A percentile compares a stretch with the other conserved stretches of the same genome.
phyloP scores from a whole-genome alignment of 2,797 vertebrate genomes.

The Phalanger gymnotis region DNA sequence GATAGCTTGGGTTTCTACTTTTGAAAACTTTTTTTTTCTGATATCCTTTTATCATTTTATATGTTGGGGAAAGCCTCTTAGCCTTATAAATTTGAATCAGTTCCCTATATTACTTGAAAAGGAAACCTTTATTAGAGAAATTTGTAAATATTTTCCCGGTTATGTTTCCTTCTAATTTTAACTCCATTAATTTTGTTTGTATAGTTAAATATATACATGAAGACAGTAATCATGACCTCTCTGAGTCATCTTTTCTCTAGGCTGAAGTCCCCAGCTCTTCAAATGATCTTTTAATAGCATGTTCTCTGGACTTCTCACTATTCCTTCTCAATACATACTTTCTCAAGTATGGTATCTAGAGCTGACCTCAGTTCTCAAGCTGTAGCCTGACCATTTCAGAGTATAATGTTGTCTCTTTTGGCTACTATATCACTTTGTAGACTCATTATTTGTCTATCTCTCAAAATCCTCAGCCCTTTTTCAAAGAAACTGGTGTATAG shows the following conservation, averaged over 20 bases:
- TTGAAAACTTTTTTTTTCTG: neutral
- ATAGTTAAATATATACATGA: neutral
- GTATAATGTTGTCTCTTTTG: neutral
- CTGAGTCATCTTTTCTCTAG: neutral
- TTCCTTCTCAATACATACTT: neutral
- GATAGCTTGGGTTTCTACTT: neutral
- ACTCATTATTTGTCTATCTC: neutral
- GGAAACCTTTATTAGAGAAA: neutral
- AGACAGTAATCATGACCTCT: neutral
- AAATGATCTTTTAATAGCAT: neutral
- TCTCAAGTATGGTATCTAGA: neutral
- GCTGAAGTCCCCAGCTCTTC: neutral
- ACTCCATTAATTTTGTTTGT: neutral
- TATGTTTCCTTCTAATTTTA: no score
- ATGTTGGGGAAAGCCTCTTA: neutral
- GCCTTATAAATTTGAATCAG: neutral
- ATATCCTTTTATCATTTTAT: neutral
- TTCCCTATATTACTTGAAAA: neutral
- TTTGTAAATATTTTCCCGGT: neutral
- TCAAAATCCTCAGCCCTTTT: neutral
- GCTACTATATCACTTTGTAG: neutral
- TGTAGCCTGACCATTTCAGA: neutral
- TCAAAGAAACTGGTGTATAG: neutral
- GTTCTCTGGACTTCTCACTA: neutral
- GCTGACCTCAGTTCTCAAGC: neutral